Evolutionary conservation across 30 jellyfish, hydroid and myxozoan genomes (phyloP).

Genomic region (Hydra vulgaris): DNA sequence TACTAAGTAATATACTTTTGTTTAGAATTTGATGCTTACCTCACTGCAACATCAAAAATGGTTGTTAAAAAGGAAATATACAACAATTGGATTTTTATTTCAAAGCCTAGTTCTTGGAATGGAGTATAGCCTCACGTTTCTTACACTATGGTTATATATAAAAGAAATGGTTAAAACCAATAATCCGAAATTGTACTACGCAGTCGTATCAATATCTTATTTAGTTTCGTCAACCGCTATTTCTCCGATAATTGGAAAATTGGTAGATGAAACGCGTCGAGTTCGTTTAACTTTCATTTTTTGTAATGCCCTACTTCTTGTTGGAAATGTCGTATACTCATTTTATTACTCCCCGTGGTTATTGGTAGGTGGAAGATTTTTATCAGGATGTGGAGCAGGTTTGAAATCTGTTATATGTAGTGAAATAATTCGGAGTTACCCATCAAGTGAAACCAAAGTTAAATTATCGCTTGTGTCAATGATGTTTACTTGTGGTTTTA

Average conservation of each 20-base stretch:
- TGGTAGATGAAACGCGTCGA: slow-evolving; percentile 20
- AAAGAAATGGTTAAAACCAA: slow-evolving; percentile 6
- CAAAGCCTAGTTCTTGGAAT: slow-evolving; percentile 21
- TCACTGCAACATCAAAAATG: background rate
- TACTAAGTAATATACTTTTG: no score
- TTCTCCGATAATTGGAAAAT: slow-evolving; percentile 20
- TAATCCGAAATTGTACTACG: slow-evolving; percentile 18
- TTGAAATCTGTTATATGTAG: slow-evolving; percentile 23
- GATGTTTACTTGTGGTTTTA: slow-evolving; percentile 25
- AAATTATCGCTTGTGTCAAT: slow-evolving; percentile 24
- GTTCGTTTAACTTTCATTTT: slow-evolving; percentile 6
- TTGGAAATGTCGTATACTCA: slow-evolving; percentile 36
- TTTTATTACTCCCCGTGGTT: slow-evolving; percentile 43
- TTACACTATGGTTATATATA: slow-evolving; percentile 26
- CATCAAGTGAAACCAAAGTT: slow-evolving; percentile 1
- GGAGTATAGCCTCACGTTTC: slow-evolving; percentile 29
- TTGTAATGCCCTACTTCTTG: slow-evolving; percentile 21
- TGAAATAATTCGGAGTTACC: slow-evolving; percentile 23
- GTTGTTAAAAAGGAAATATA: slow-evolving; percentile 13
- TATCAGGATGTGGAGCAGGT: slow-evolving; percentile 37
- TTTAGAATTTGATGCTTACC: background rate
- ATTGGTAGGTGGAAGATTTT: slow-evolving; percentile 27
- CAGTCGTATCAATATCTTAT: slow-evolving; percentile 27
- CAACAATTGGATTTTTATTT: slow-evolving; percentile 4
- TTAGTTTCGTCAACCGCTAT: slow-evolving; percentile 11